Conservation (phyloP, 2,888 invertebrate genomes). For the Matsumyia berberina region DNA sequence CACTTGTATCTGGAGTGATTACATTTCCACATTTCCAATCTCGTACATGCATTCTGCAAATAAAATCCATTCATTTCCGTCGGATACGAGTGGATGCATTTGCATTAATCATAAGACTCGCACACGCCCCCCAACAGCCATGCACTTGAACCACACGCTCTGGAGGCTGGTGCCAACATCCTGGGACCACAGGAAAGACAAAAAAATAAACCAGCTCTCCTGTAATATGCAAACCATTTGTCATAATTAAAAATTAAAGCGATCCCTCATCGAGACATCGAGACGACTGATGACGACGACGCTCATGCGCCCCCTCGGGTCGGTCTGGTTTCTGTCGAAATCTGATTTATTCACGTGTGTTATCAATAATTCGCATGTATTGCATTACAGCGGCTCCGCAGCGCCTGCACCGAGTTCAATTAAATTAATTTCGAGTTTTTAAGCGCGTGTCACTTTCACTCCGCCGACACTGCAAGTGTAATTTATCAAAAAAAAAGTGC, state of each 20-base stretch:
- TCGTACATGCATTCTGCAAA: neutral
- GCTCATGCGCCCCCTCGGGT: conserved; percentile 6
- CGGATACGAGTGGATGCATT: conserved; percentile 56
- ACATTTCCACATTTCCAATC: conserved; percentile 10
- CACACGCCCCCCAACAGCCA: neutral
- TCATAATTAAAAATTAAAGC: conserved; percentile 73
- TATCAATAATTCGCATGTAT: conserved; percentile 61
- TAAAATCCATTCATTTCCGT: conserved; percentile 51
- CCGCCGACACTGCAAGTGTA: conserved; percentile 66
- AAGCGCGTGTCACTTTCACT: conserved; percentile 74
- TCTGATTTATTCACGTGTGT: conserved; percentile 68
- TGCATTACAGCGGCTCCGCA: conserved; percentile 14
- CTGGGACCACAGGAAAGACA: too few species aligned
- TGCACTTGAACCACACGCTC: conserved; percentile 40
- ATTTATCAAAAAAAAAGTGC: conserved; percentile 52
- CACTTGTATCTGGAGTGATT: conserved; percentile 28
- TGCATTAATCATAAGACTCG: conserved; percentile 56
- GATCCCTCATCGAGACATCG: conserved; percentile 20
- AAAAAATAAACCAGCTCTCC: too few species aligned
- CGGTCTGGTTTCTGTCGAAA: conserved; percentile 39
- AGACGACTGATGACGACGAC: too few species aligned
- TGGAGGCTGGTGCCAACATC: neutral
- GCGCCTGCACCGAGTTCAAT: conserved; percentile 47
- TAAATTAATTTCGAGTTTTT: conserved; percentile 71
- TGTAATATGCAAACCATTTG: conserved; percentile 59